Conservation (phyloP, 2,113 vertebrate genomes). For the Sinocyclocheilus grahami region DNA sequence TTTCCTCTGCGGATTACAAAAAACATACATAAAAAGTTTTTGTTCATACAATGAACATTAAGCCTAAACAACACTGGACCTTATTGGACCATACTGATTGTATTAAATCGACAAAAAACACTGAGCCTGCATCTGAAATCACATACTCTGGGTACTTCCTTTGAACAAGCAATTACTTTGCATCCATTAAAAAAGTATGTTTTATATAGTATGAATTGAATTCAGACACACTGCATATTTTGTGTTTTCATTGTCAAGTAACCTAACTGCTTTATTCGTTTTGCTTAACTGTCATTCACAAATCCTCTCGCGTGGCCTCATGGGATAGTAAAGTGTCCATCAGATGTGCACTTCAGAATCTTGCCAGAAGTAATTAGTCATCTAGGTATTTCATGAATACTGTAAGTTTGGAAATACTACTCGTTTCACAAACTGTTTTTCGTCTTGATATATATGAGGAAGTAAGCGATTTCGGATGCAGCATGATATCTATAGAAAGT, state of each 20-base stretch:
- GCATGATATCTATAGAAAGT: neutral
- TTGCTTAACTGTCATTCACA: neutral
- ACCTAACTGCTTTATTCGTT: too few species aligned
- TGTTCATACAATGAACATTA: too few species aligned
- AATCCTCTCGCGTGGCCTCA: neutral
- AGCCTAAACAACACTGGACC: too few species aligned
- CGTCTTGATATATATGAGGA: neutral
- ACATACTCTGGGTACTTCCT: neutral
- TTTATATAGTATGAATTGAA: too few species aligned
- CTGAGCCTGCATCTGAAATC: neutral
- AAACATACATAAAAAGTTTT: too few species aligned
- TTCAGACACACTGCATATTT: too few species aligned
- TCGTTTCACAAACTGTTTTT: neutral
- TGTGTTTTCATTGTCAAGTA: neutral
- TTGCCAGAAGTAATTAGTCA: neutral
- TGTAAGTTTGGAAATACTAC: too few species aligned
- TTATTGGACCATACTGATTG: too few species aligned
- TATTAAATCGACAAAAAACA: neutral
- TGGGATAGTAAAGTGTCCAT: neutral
- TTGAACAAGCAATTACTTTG: neutral
- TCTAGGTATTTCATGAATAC: too few species aligned
- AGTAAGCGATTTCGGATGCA: neutral
- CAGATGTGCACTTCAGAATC: neutral
- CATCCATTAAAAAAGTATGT: too few species aligned
- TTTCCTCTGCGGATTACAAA: too few species aligned